Conservation (phyloP, 2,888 invertebrate species). For the Pseudococcus viburni region DNA sequence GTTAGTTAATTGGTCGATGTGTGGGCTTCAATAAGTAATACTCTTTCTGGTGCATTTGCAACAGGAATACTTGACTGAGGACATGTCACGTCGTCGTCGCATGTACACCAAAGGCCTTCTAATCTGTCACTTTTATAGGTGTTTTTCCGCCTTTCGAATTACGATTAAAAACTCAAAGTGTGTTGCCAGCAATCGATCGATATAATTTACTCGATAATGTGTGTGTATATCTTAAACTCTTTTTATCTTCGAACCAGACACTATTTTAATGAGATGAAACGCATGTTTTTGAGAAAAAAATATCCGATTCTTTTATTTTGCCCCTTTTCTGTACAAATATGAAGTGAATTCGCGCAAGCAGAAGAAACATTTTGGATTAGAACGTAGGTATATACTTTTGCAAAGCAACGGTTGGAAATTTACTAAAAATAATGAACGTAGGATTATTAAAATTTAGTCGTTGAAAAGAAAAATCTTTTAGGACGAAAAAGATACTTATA, state of each 20-base stretch:
- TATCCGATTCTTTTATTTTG: no score
- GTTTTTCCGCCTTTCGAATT: neutral
- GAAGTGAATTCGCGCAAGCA: no score
- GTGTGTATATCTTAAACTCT: no score
- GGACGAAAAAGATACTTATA: neutral
- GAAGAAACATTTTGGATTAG: neutral
- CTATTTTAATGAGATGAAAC: no score
- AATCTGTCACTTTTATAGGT: neutral
- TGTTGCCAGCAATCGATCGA: neutral
- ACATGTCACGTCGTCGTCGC: neutral
- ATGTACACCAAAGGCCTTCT: neutral
- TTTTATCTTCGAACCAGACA: no score
- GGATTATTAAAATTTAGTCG: neutral
- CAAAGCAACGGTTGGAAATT: neutral
- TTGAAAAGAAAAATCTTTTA: neutral
- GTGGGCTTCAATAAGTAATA: neutral
- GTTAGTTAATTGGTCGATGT: conserved; percentile 9
- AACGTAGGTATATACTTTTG: neutral
- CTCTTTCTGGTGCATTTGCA: conserved; percentile 4
- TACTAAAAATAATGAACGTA: neutral
- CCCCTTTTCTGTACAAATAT: no score
- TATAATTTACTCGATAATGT: no score
- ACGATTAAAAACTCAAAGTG: neutral
- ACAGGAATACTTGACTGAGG: neutral
- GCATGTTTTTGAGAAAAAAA: no score